These are phyloP conservation scores for Platygyra sinensis DNA, from an alignment of 64 coral and sea anemone genomes.

Conservation along the genomic window DNA sequence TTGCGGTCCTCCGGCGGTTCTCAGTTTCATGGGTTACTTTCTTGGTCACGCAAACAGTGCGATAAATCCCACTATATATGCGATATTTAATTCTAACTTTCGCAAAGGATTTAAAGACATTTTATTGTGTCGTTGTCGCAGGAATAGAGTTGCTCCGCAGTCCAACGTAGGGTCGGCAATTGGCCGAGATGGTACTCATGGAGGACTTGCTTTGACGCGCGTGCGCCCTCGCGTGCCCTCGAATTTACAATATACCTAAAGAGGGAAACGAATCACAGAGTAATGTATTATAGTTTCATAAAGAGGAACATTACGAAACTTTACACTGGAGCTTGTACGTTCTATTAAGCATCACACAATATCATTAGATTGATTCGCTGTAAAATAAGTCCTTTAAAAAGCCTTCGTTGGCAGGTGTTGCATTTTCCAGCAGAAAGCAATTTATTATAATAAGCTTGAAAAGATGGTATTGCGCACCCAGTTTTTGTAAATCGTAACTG, in stretches of 20 bases:
- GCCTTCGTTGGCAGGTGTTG: no score
- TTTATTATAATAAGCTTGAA: neutral
- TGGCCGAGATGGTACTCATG: conserved; percentile 34
- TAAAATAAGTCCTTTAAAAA: no score
- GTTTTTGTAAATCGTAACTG: no score
- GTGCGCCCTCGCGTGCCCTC: neutral
- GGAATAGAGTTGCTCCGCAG: conserved; percentile 49
- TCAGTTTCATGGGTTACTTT: conserved; percentile 54
- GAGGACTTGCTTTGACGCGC: neutral
- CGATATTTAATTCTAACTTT: conserved; percentile 84
- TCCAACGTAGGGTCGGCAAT: neutral
- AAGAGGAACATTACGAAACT: no score
- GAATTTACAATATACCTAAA: neutral
- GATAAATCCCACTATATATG: conserved; percentile 81
- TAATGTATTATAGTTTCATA: no score
- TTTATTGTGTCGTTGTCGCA: conserved; percentile 53
- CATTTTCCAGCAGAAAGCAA: neutral
- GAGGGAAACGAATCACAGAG: no score
- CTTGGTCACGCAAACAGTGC: conserved; percentile 81
- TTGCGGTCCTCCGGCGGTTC: conserved; percentile 14
- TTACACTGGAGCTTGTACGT: no score
- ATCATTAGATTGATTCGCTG: no score
- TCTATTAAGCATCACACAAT: no score
- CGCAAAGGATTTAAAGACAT: conserved; percentile 71
- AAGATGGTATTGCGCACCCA: neutral